A percentile compares a stretch with the other conserved stretches of the same genome.
Conservation (phyloP, 2,113 vertebrate genomes). For the Salminus brasiliensis region DNA sequence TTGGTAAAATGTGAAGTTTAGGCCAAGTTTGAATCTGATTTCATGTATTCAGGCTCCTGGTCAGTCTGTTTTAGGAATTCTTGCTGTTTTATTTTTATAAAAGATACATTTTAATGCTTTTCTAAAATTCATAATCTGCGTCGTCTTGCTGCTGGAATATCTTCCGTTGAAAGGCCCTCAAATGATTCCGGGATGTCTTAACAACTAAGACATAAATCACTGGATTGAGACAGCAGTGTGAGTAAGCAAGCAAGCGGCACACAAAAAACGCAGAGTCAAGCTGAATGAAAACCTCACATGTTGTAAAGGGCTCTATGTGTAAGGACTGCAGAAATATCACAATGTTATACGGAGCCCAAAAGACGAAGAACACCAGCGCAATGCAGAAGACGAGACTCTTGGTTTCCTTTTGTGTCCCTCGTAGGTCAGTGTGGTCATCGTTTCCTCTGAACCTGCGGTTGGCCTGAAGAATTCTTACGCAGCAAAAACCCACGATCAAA, state of each 20-base stretch:
- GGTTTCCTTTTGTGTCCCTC: too few species aligned
- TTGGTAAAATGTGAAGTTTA: too few species aligned
- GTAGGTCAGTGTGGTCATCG: constrained; percentile 78
- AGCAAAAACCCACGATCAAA: constrained; percentile 80
- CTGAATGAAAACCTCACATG: constrained; percentile 61
- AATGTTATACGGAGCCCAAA: constrained; percentile 91
- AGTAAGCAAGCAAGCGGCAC: constrained; percentile 84
- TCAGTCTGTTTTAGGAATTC: too few species aligned
- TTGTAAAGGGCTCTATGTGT: background rate
- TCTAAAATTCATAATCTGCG: too few species aligned
- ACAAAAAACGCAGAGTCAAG: constrained; percentile 73
- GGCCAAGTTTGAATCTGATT: too few species aligned
- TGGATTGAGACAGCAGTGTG: constrained; percentile 91
- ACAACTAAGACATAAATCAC: constrained; percentile 89
- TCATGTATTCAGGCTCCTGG: too few species aligned
- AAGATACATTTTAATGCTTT: too few species aligned
- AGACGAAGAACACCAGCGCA: constrained; percentile 83
- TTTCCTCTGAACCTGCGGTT: constrained; percentile 75
- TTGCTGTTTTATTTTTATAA: too few species aligned
- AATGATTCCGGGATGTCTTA: constrained; percentile 87
- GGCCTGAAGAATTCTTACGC: constrained; percentile 78
- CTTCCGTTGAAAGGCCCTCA: constrained; percentile 68
- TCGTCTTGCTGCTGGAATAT: constrained; percentile 16
- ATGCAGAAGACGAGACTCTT: constrained; percentile 85
- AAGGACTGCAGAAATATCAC: constrained; percentile 77